Evolutionary conservation across 2,888 invertebrate species (phyloP), one percentile per base, ranked within the genome.

Genomic region (Sinodicranocentrus sp.): DNA sequence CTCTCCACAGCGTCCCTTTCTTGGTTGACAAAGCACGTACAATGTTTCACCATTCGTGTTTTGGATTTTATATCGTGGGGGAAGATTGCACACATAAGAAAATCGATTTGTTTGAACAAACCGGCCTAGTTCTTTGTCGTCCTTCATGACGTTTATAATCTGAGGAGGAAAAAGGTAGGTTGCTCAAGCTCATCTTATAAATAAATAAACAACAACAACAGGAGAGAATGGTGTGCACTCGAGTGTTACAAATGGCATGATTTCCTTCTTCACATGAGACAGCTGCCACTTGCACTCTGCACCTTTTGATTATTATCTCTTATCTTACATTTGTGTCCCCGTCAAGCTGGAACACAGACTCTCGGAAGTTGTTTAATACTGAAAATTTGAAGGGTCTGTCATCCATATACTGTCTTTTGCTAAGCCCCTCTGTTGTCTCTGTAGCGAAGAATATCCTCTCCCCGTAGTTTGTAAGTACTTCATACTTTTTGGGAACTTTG

Each of bases 401-500:
- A n/a, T 80, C 77, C 71, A 75, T 67, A 33, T 80, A 84, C 59
- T 75, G 78, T 59, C 79, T 43, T 0, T 39, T 73, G 19, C 70
- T 61, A 25, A 79, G 65, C 5, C 91, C 91, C n/a, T 83, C 84
- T 1, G 91, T 91, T 71, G 91, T 91, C 85, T 90, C 90, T 5
- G 85, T 86, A 26, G 90, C 90, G 72, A 87, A 87, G 82, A 89
- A 90, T 13, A 90, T 83, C 28, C 88, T 85, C 85, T 90, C 90
- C 0, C 90, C 90, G 73, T 88, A 84, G 23, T 86, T 85, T 84
- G 90, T 90, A 68, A 90, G 88, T 17, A 92, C 89, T 84, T 91
- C 90, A 87, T 91, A 92, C 85, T 91, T 91, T 89, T 91, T 91
- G 87, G 84, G 80, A 28, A 83, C 72, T 54, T 84, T 76, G 13